Evolutionary conservation across 23 tunicate species (phyloP).

Genomic region (Pegea sp.): DNA sequence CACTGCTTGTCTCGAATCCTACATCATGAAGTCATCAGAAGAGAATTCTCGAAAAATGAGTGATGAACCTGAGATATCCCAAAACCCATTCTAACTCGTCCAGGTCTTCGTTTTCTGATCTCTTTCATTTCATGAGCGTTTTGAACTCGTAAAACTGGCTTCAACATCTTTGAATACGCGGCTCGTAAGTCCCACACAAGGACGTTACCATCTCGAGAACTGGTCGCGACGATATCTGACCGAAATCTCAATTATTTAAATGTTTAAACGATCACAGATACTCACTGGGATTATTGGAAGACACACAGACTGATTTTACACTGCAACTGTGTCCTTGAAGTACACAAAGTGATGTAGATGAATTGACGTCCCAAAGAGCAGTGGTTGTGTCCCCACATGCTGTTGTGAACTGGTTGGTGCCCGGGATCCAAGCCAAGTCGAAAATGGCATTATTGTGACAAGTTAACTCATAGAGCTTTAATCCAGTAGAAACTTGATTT

Average conservation of each 20-base stretch:
- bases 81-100: not conserved
- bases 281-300: slow-evolving; percentile 26
- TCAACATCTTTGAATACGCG: not conserved
- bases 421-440: slow-evolving; percentile 46
- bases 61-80: not conserved
- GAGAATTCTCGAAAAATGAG: not conserved
- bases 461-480: slow-evolving; percentile 6
- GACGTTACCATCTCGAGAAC: slow-evolving; percentile 82
- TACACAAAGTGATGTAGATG: slow-evolving; percentile 2
- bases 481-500: not conserved
- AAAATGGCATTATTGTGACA: slow-evolving; percentile 57
- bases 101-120: slow-evolving; percentile 20
- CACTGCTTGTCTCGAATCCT: slow-evolving; percentile 80
- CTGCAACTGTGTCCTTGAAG: slow-evolving; percentile 67
- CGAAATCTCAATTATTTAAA: too few species aligned
- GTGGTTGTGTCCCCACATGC: slow-evolving; percentile 89
- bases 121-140: slow-evolving; percentile 57
- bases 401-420: slow-evolving; percentile 22
- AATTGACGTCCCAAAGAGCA: slow-evolving; percentile 75
- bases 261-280: too few species aligned
- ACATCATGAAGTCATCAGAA: not conserved
- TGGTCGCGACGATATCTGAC: slow-evolving; percentile 47
- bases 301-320: slow-evolving; percentile 29
- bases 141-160: slow-evolving; percentile 23
- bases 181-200: slow-evolving; percentile 34